Percentiles rank a stretch among this genome's conserved stretches.
Conservation (phyloP, 1,140 invertebrate species). For the Frieseomelitta varia region DNA sequence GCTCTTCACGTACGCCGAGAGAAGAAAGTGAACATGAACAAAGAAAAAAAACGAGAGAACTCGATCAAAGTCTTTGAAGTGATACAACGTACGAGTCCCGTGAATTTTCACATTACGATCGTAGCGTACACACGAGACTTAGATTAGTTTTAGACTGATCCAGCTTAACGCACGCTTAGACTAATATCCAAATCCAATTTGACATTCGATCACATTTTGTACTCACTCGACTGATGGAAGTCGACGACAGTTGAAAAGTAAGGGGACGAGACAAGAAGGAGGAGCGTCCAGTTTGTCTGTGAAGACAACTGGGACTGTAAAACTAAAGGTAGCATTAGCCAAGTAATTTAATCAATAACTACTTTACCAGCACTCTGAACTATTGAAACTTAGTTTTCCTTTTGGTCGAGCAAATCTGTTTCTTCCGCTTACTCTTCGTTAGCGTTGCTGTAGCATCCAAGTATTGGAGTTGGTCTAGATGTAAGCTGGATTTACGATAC, state of each 20-base stretch:
- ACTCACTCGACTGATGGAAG: no score
- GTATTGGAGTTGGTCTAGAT: not conserved
- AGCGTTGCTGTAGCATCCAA: not conserved
- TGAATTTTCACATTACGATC: not conserved
- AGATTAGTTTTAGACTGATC: not conserved
- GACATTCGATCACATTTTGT: not conserved
- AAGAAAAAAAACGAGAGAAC: no score
- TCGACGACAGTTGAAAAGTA: no score
- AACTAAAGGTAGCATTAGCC: not conserved
- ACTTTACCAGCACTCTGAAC: no score
- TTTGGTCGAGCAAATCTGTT: no score
- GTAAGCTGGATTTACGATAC: not conserved
- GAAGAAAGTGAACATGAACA: slow-evolving; percentile 20
- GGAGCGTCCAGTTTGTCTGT: no score
- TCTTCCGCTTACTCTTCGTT: no score
- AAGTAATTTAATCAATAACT: no score
- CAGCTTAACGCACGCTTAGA: not conserved
- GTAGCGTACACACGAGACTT: not conserved
- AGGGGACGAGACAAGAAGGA: no score
- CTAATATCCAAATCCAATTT: no score
- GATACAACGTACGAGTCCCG: not conserved
- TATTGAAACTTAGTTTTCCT: no score
- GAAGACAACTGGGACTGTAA: no score
- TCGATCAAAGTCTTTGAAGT: slow-evolving; percentile 4
- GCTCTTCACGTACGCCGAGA: slow-evolving; percentile 47